Evolutionary conservation across 2,888 invertebrate genomes (phyloP).

Genomic region (Sturmia bella): DNA sequence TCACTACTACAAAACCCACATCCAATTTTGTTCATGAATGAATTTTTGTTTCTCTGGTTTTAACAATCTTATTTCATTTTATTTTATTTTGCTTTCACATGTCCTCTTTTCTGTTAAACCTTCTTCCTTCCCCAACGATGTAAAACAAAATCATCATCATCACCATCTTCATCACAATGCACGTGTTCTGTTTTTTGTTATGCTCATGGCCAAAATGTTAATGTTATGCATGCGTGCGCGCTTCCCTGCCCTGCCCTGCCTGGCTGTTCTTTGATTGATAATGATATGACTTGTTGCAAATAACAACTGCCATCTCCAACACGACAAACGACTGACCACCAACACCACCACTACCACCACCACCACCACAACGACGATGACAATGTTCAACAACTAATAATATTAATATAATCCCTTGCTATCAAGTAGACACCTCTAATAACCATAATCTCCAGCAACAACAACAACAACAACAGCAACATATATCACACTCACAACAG

Average conservation of each 20-base stretch:
- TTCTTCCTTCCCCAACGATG: constrained; percentile 11
- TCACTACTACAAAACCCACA: constrained; percentile 11
- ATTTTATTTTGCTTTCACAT: constrained; percentile 42
- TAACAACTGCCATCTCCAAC: neutral
- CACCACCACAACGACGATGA: constrained; percentile 2
- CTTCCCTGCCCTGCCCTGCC: no score
- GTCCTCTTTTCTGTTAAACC: constrained; percentile 40
- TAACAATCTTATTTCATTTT: constrained; percentile 16
- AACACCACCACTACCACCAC: constrained; percentile 7
- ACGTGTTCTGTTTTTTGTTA: constrained; percentile 60
- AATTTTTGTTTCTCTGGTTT: constrained; percentile 35
- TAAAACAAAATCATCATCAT: constrained; percentile 34
- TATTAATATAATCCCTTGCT: neutral
- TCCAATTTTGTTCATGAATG: neutral
- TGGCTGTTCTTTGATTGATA: constrained; percentile 52
- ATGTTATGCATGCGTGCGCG: constrained; percentile 29
- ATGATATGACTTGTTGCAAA: constrained; percentile 29
- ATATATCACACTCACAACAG: constrained; percentile 69
- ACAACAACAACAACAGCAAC: constrained; percentile 74
- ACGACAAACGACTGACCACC: constrained; percentile 6
- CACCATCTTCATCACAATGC: constrained; percentile 41
- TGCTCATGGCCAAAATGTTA: constrained; percentile 44
- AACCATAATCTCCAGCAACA: constrained; percentile 72
- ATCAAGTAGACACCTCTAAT: constrained; percentile 58
- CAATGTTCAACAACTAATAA: neutral